phyloP scores from a whole-genome alignment of 2,113 vertebrate species.

The Chaetura pelagica region DNA sequence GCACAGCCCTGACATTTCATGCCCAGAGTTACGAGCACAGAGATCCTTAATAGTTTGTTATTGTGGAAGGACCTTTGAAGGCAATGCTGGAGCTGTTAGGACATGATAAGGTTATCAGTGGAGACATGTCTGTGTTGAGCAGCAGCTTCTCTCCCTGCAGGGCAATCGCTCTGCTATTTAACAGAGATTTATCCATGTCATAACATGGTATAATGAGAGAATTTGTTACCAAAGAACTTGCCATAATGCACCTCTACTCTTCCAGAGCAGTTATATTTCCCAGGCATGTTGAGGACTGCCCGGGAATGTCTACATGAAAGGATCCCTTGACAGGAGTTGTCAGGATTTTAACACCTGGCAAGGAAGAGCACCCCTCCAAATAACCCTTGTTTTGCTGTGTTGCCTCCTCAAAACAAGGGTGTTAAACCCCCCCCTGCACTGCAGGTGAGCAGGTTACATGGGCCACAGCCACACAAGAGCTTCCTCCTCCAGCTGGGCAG shows the following conservation, averaged over 20 bases:
- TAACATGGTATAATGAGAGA: constrained; percentile 77
- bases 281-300: constrained; percentile 74
- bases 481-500: background rate
- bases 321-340: constrained; percentile 69
- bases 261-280: constrained; percentile 65
- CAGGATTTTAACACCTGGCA: constrained; percentile 72
- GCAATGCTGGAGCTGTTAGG: constrained; percentile 60
- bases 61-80: constrained; percentile 60
- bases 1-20: background rate
- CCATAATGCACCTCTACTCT: constrained; percentile 63
- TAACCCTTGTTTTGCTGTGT: constrained; percentile 45
- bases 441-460: fast-evolving
- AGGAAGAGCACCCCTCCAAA: constrained; percentile 34
- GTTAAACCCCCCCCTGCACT: fast-evolving
- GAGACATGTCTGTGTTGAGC: constrained; percentile 55
- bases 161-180: constrained; percentile 65
- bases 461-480: fast-evolving
- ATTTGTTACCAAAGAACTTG: constrained; percentile 66
- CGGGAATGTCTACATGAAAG: constrained; percentile 77
- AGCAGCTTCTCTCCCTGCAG: constrained; percentile 44
- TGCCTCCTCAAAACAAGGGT: background rate
- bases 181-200: constrained; percentile 76
- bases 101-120: constrained; percentile 66
- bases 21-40: background rate
- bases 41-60: constrained; percentile 43